phyloP scores from a whole-genome alignment of 1,140 invertebrate species.

The Panagrolaimus sp. region DNA sequence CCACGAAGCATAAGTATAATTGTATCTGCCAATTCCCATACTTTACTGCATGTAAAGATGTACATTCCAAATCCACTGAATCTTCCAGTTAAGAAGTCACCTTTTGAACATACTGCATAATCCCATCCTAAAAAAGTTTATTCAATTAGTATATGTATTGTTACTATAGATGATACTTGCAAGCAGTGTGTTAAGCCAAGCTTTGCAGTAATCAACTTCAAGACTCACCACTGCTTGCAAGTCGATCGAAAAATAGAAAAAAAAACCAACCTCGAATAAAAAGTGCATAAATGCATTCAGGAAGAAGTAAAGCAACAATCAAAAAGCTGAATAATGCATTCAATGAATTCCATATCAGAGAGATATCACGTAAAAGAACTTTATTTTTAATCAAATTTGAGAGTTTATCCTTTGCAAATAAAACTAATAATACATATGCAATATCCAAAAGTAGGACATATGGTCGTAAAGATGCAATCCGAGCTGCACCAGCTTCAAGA shows the following conservation, averaged over 20 bases:
- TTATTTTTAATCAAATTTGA: background rate
- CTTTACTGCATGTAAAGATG: background rate
- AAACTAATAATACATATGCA: background rate
- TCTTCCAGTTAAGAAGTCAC: background rate
- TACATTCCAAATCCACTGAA: background rate
- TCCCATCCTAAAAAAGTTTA: too few relatives aligned
- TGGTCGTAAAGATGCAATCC: background rate
- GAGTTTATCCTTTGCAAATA: background rate
- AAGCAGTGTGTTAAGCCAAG: too few relatives aligned
- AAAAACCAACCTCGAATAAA: background rate
- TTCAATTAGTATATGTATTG: too few relatives aligned
- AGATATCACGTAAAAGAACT: background rate
- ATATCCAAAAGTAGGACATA: background rate
- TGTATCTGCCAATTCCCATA: background rate
- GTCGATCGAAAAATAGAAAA: background rate
- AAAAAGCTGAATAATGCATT: conserved; percentile 8
- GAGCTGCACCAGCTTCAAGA: background rate
- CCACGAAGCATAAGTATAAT: background rate
- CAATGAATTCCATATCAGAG: conserved; percentile 1
- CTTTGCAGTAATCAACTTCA: too few relatives aligned
- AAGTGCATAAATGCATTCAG: background rate
- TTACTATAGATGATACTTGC: too few relatives aligned
- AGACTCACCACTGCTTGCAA: too few relatives aligned
- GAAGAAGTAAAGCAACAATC: background rate
- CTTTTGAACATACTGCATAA: background rate